phyloP scores from a whole-genome alignment of 2,888 invertebrate genomes.

The Aricia artaxerxes region DNA sequence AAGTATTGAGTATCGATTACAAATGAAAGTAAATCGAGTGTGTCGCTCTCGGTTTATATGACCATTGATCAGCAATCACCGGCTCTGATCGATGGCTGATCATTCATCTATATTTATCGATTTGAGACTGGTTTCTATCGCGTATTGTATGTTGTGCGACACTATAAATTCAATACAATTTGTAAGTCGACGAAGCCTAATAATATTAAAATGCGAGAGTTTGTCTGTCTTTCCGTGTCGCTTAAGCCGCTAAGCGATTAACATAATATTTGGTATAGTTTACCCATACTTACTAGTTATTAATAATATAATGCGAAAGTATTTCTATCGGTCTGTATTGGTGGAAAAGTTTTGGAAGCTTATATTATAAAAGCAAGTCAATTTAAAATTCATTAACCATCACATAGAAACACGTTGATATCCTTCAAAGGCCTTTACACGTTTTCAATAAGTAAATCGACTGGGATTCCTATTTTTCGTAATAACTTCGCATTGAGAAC shows the following conservation, averaged over 20 bases:
- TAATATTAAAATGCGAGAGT: too few relatives aligned
- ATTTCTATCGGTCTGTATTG: too few relatives aligned
- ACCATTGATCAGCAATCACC: conserved; percentile 14
- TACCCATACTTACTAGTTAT: too few relatives aligned
- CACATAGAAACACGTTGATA: background rate
- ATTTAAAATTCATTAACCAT: background rate
- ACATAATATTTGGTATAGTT: too few relatives aligned
- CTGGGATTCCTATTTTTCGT: conserved; percentile 25
- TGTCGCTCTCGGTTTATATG: conserved; percentile 12
- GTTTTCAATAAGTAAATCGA: background rate
- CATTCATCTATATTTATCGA: conserved; percentile 10
- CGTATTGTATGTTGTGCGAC: background rate
- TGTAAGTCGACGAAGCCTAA: background rate
- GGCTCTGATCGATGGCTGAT: conserved; percentile 9
- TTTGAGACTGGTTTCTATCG: background rate
- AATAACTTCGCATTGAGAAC: conserved; percentile 21
- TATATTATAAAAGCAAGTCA: background rate
- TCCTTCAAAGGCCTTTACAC: background rate
- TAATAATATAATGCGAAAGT: too few relatives aligned
- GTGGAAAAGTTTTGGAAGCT: background rate
- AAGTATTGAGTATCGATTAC: conserved; percentile 6
- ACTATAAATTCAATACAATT: background rate
- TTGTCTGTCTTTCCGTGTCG: too few relatives aligned
- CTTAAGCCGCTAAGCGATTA: background rate
- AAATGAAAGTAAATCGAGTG: conserved; percentile 29